Base-by-base conservation (phyloP, 1,140 invertebrate genomes). In the Solenopsis fugax region DNA sequence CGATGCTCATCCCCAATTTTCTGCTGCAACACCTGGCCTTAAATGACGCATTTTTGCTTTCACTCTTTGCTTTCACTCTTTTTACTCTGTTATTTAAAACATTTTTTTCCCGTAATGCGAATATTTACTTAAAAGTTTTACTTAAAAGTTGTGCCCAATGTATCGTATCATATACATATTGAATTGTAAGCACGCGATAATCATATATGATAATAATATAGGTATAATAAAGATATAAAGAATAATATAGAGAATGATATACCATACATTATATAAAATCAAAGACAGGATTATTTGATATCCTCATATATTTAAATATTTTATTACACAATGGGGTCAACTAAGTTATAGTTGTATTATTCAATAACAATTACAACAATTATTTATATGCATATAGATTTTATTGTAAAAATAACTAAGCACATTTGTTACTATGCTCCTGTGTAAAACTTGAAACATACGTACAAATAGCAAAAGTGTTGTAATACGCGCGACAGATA, bases 401-500 rank as follows among this genome's bases (percentile, higher is more conserved):
- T 56, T n/a, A 12, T 37, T 18, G 2, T 29, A 34, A 77, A 62
- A 34, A 41, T 21, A 54, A 56, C 21, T 24, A 41, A 29, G 21
- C 13, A 3, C 29, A 1, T 24, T 21, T 29, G 48, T 50, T 50
- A 5, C n/a, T n/a, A n/a, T n/a, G 2, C 3, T 69, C 13, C 9
- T 29, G 9, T 13, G 24, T 58, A 48, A 21, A 37, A 41, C 10
- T 65, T 41, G 18, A 65, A 65, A 65, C 29, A 7, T 5, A 41
- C 10, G n/a, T 69, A 69, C 45, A 67, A 45, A 37, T 2, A 60
- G 56, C 34, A 29, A n/a, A 78, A 78, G 72, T 72, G 65, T 75
- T 45, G 60, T 62, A 41, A 89, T 73, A 76, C 29, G n/a, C 52
- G 77, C 62, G 58, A 6, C 9, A 90, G 91, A 94, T 93, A 92